Percentiles rank a stretch among this genome's conserved stretches.
Evolutionary conservation across 1,140 invertebrate species (phyloP).

Genomic region (Caerostris darwini): DNA sequence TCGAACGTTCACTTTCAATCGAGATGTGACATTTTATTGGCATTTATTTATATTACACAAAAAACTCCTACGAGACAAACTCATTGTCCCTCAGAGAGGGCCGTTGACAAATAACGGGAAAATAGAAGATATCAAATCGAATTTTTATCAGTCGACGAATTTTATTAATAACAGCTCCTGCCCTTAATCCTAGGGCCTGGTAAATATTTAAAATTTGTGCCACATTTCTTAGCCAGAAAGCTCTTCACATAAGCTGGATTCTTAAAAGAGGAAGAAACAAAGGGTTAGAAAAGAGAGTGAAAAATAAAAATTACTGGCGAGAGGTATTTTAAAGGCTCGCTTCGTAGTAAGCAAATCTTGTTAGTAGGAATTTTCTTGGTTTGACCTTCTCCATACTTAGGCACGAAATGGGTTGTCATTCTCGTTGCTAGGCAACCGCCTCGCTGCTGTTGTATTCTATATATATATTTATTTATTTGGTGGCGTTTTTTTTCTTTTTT

Average conservation of each 20-base stretch:
- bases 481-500: slow-evolving; percentile 42
- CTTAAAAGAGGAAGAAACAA: not conserved
- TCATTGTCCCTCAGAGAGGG: not conserved
- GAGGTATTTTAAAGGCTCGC: slow-evolving; percentile 60
- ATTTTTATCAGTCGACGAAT: not conserved
- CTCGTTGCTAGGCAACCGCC: slow-evolving; percentile 62
- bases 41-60: too few species aligned
- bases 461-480: slow-evolving; percentile 26
- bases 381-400: slow-evolving; percentile 72
- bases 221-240: not conserved
- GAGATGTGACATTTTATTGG: not conserved
- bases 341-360: slow-evolving; percentile 67
- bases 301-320: slow-evolving; percentile 34
- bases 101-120: not conserved
- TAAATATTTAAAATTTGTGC: slow-evolving; percentile 23
- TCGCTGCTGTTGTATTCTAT: slow-evolving; percentile 10
- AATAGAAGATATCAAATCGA: not conserved
- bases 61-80: not conserved
- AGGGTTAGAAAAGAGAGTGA: not conserved
- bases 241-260: not conserved
- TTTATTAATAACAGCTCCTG: slow-evolving; percentile 27
- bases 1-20: too few species aligned
- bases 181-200: not conserved
- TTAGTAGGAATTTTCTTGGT: slow-evolving; percentile 71
- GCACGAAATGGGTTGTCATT: slow-evolving; percentile 66